These are phyloP conservation scores for Cancer borealis DNA, from an alignment of 2,888 invertebrate genomes.

Conservation along the genomic window DNA sequence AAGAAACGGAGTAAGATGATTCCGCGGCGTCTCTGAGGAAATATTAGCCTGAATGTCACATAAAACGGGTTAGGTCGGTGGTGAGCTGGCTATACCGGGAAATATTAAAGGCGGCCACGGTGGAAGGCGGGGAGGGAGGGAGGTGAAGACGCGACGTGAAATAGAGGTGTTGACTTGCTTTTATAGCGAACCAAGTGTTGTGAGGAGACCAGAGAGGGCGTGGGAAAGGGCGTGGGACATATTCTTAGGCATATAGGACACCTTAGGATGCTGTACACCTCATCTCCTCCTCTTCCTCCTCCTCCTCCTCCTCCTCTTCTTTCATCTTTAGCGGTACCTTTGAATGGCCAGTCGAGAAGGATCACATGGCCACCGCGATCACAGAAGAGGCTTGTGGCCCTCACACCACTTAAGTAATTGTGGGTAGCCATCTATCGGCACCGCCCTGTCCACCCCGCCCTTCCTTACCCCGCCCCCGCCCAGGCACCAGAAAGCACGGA, in stretches of 20 bases:
- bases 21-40: neutral
- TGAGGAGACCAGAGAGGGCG: neutral
- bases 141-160: conserved; percentile 26
- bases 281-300: neutral
- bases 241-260: neutral
- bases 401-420: conserved; percentile 57
- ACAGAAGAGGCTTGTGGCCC: conserved; percentile 52
- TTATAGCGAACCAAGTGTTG: conserved; percentile 7
- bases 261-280: neutral
- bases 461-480: neutral
- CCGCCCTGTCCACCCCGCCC: neutral
- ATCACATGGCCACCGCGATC: neutral
- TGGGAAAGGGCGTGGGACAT: neutral
- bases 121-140: neutral
- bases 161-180: conserved; percentile 1
- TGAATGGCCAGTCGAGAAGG: neutral
- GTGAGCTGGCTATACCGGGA: neutral
- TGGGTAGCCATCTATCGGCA: conserved; percentile 3
- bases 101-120: conserved; percentile 7
- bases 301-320: neutral
- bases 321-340: neutral
- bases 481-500: conserved; percentile 24
- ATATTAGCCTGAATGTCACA: conserved; percentile 9
- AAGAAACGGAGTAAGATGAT: conserved; percentile 20
- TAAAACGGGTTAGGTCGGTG: neutral